phyloP scores from a whole-genome alignment of 2,113 vertebrate species.

The Zosterops lateralis region DNA sequence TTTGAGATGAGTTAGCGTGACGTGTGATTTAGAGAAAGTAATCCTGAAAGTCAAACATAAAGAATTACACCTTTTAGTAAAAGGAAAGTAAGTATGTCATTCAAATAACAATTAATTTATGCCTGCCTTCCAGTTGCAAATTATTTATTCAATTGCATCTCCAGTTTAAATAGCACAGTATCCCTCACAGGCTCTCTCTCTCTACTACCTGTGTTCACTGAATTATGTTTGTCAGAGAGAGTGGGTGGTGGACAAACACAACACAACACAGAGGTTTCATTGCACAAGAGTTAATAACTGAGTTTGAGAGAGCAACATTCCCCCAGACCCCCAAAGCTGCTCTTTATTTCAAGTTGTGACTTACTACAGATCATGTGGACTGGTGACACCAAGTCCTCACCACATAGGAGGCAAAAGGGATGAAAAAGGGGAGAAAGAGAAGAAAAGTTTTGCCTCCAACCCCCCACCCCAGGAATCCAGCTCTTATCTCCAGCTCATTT shows the following conservation, averaged over 20 bases:
- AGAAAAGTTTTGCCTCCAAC: neutral
- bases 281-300: neutral
- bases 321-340: neutral
- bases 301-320: neutral
- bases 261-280: neutral
- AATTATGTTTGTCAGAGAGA: neutral
- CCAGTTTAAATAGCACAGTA: neutral
- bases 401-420: neutral
- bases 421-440: neutral
- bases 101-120: conserved; percentile 8
- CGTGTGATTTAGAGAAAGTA: neutral
- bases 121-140: neutral
- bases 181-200: neutral
- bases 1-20: neutral
- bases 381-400: neutral
- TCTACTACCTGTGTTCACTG: neutral
- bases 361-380: neutral
- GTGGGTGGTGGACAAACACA: neutral
- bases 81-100: neutral
- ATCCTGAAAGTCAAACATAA: conserved; percentile 27
- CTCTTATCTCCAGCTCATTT: neutral
- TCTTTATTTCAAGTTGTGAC: neutral
- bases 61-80: conserved; percentile 17
- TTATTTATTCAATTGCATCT: neutral
- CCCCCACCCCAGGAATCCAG: fast-evolving